These are phyloP conservation scores for Pasiphila rectangulata DNA, from an alignment of 2,888 invertebrate species.

Conservation along the genomic window DNA sequence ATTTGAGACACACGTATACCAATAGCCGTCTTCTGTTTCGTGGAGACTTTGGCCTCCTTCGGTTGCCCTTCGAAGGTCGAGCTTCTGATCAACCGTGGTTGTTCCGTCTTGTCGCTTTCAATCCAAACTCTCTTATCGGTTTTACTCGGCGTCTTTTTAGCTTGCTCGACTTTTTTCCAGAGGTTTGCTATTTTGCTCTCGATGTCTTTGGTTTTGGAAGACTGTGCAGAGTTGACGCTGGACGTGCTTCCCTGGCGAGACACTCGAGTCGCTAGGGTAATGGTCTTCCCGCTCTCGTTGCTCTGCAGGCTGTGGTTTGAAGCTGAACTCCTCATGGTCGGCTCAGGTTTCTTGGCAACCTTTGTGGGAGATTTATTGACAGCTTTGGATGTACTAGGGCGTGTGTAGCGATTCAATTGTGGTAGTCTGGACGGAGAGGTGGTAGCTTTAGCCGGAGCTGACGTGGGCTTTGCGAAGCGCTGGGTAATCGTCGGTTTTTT, in stretches of 20 bases:
- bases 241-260: slow-evolving; percentile 74
- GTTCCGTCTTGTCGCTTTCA: slow-evolving; percentile 60
- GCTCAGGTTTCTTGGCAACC: slow-evolving; percentile 46
- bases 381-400: slow-evolving; percentile 51
- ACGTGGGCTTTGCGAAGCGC: slow-evolving; percentile 46
- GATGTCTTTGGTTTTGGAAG: slow-evolving; percentile 82
- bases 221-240: slow-evolving; percentile 82
- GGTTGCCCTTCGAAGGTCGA: slow-evolving; percentile 84
- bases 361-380: slow-evolving; percentile 45
- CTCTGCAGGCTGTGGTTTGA: slow-evolving; percentile 81
- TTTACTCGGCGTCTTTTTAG: slow-evolving; percentile 80
- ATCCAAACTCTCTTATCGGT: slow-evolving; percentile 83
- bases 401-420: slow-evolving; percentile 52
- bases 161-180: slow-evolving; percentile 89
- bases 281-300: slow-evolving; percentile 72
- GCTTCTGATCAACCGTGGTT: slow-evolving; percentile 79
- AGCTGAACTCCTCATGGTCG: slow-evolving; percentile 70
- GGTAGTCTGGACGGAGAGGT: slow-evolving; percentile 73
- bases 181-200: slow-evolving; percentile 90
- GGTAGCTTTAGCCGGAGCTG: slow-evolving; percentile 53
- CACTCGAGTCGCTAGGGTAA: slow-evolving; percentile 58
- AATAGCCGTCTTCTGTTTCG: slow-evolving; percentile 73
- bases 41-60: slow-evolving; percentile 52
- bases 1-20: slow-evolving; percentile 72
- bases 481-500: slow-evolving; percentile 44